A percentile compares a stretch with the other conserved stretches of the same genome.
Evolutionary conservation across 2,797 vertebrate genomes (phyloP).

Genomic region (Ctenochaetus hawaiiensis): DNA sequence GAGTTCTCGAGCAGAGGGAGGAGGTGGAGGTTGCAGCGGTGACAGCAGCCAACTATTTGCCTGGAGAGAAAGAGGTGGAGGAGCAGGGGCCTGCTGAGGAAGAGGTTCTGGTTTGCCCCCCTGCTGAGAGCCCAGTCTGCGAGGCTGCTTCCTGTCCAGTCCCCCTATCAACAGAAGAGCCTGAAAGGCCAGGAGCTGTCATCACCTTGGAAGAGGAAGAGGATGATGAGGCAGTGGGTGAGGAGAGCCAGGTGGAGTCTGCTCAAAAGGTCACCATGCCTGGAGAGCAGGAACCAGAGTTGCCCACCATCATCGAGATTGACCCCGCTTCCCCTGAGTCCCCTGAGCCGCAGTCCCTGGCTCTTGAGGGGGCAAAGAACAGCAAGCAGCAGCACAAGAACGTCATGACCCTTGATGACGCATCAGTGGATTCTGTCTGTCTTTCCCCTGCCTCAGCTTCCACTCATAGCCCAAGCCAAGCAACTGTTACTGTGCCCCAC

Average conservation of each 20-base stretch:
- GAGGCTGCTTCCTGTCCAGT: slow-evolving; percentile 75
- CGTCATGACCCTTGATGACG: slow-evolving; percentile 43
- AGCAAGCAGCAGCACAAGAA: slow-evolving; percentile 34
- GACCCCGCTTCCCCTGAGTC: slow-evolving; percentile 69
- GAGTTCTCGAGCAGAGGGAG: slow-evolving; percentile 65
- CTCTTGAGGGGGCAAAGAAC: slow-evolving; percentile 53
- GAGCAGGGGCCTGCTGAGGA: slow-evolving; percentile 66
- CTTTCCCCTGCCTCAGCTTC: slow-evolving; percentile 58
- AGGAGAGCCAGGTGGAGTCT: slow-evolving; percentile 66
- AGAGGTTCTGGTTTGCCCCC: slow-evolving; percentile 77
- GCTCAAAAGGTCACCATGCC: slow-evolving; percentile 71
- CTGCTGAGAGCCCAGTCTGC: slow-evolving; percentile 71
- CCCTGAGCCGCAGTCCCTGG: slow-evolving; percentile 41
- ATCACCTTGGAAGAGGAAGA: slow-evolving; percentile 80
- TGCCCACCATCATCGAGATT: slow-evolving; percentile 68
- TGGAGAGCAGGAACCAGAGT: slow-evolving; percentile 68
- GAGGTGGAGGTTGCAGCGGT: slow-evolving; percentile 62
- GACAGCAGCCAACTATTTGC: slow-evolving; percentile 70
- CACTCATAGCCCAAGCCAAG: slow-evolving; percentile 17
- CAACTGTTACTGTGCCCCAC: slow-evolving; percentile 39
- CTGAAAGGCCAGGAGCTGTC: slow-evolving; percentile 72
- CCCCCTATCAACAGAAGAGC: slow-evolving; percentile 68
- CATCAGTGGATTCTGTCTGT: slow-evolving; percentile 63
- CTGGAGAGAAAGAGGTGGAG: slow-evolving; percentile 63
- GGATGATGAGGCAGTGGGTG: slow-evolving; percentile 64